Evolutionary conservation across 2,888 invertebrate genomes (phyloP).

Genomic region (Oxytorus armatus): DNA sequence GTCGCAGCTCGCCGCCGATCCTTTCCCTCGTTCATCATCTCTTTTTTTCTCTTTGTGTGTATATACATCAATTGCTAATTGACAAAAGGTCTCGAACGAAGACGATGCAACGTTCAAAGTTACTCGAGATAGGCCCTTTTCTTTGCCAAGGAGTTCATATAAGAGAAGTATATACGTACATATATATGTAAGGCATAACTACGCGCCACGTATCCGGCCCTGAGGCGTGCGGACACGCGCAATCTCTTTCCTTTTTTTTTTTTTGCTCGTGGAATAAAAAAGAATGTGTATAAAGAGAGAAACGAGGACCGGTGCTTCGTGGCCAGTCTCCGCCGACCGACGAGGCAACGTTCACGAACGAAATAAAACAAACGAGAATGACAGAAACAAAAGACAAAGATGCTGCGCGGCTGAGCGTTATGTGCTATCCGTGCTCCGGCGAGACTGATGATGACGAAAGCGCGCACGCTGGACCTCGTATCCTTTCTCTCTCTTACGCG

Average conservation of each 20-base stretch:
- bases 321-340: constrained; percentile 48
- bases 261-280: constrained; percentile 26
- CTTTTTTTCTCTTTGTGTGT: constrained; percentile 2
- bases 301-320: constrained; percentile 43
- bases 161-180: constrained; percentile 31
- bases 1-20: constrained; percentile 28
- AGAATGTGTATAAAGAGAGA: constrained; percentile 27
- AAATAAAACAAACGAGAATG: constrained; percentile 55
- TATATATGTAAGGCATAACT: constrained; percentile 81
- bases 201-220: constrained; percentile 76
- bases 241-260: constrained; percentile 55
- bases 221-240: constrained; percentile 65
- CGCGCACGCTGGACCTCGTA: constrained; percentile 70
- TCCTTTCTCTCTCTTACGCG: constrained; percentile 25
- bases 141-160: neutral
- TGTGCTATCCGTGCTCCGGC: constrained; percentile 63
- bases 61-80: neutral
- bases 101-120: neutral
- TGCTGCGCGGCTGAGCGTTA: constrained; percentile 37
- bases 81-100: constrained; percentile 9
- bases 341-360: constrained; percentile 58
- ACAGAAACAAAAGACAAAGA: constrained; percentile 49
- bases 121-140: neutral
- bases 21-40: constrained; percentile 44
- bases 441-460: constrained; percentile 74